Evolutionary conservation across 2,797 vertebrate species (phyloP).

Genomic region (Anomalospiza imberbis): DNA sequence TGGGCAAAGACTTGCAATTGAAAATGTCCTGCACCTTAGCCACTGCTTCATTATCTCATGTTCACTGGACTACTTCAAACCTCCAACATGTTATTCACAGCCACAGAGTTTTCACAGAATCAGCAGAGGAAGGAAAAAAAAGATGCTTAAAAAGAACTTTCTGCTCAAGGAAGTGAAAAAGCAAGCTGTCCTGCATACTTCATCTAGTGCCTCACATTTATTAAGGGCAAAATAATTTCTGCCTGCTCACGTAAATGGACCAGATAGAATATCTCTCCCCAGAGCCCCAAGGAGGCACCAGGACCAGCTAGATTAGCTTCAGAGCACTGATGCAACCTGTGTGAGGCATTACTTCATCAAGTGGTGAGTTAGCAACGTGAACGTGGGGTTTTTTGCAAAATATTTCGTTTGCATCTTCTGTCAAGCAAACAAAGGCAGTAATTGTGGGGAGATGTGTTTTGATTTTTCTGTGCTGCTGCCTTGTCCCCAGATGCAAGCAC

Average conservation of each 20-base stretch:
- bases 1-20: background rate
- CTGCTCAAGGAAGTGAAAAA: constrained; percentile 62
- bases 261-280: constrained; percentile 43
- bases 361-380: constrained; percentile 1
- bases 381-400: background rate
- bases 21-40: constrained; percentile 2
- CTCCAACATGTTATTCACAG: constrained; percentile 55
- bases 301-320: constrained; percentile 29
- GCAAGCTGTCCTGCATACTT: constrained; percentile 38
- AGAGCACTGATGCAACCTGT: constrained; percentile 56
- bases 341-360: constrained; percentile 33
- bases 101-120: constrained; percentile 56
- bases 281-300: constrained; percentile 9
- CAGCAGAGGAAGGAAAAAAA: constrained; percentile 44
- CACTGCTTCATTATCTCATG: constrained; percentile 65
- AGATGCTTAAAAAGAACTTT: constrained; percentile 62
- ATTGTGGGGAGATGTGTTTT: background rate
- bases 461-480: background rate
- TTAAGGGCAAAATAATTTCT: constrained; percentile 61
- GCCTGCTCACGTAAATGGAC: constrained; percentile 12
- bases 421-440: background rate
- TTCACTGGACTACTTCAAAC: constrained; percentile 49
- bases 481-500: background rate
- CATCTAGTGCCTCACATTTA: constrained; percentile 43
- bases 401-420: constrained; percentile 11